A percentile compares a stretch with the other conserved stretches of the same genome.
Evolutionary conservation across 2,888 invertebrate species (phyloP).

Genomic region (Phragmatobia fuliginosa): DNA sequence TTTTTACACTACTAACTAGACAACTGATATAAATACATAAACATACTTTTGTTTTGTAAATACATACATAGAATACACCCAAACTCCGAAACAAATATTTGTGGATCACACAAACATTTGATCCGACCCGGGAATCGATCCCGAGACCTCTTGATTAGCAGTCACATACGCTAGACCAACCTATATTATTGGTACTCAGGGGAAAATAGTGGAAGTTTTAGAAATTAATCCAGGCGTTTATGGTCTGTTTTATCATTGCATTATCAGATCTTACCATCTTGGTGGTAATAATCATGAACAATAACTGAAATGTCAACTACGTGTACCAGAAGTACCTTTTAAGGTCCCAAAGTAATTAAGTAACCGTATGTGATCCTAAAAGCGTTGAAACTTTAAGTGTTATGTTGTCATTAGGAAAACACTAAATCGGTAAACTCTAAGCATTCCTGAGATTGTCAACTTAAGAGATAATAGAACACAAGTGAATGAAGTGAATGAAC

Average conservation of each 20-base stretch:
- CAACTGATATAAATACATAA: too few species aligned
- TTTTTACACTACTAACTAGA: too few species aligned
- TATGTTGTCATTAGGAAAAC: not conserved
- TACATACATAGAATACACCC: too few species aligned
- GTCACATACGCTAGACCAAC: too few species aligned
- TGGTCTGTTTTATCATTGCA: not conserved
- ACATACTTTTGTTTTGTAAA: too few species aligned
- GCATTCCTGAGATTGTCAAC: not conserved
- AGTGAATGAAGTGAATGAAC: not conserved
- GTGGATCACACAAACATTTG: too few species aligned
- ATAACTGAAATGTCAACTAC: not conserved
- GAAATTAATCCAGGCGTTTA: conserved; percentile 3
- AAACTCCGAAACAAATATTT: too few species aligned
- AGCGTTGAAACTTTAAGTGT: not conserved
- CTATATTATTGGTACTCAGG: conserved; percentile 1
- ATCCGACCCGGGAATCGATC: too few species aligned
- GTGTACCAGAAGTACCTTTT: not conserved
- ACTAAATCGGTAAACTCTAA: not conserved
- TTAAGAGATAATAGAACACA: not conserved
- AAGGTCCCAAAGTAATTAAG: not conserved
- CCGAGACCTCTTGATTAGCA: too few species aligned
- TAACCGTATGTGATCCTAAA: not conserved
- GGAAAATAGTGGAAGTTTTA: conserved; percentile 1
- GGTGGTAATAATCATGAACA: not conserved
- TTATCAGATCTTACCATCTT: not conserved